Percentiles rank a stretch among this genome's conserved stretches.
phyloP scores from a whole-genome alignment of 2,113 vertebrate species.

The Hemiscyllium ocellatum region DNA sequence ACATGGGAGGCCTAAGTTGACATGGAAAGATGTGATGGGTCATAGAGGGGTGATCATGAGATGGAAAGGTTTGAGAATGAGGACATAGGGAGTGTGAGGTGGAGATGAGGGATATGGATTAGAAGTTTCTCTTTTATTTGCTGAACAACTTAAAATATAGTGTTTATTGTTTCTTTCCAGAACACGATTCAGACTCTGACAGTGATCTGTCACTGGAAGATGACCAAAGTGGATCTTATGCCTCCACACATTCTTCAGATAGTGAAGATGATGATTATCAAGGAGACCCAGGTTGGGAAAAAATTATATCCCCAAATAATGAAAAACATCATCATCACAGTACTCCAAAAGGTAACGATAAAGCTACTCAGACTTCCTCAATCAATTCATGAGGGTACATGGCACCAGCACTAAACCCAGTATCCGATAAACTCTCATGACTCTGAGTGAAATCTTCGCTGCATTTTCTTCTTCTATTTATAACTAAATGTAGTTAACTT shows the following conservation, averaged over 20 bases:
- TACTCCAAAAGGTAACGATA: conserved; percentile 54
- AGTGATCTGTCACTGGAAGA: conserved; percentile 86
- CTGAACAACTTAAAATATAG: background rate
- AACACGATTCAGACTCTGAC: conserved; percentile 78
- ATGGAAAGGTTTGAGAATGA: too few species aligned
- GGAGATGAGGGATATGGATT: too few species aligned
- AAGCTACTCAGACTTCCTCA: background rate
- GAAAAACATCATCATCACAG: conserved; percentile 53
- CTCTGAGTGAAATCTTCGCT: background rate
- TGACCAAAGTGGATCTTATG: conserved; percentile 79
- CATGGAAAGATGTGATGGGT: too few species aligned
- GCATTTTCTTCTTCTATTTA: background rate
- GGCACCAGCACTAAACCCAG: background rate
- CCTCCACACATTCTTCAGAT: conserved; percentile 83
- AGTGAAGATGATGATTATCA: conserved; percentile 76
- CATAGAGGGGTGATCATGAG: too few species aligned
- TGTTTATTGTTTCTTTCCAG: conserved; percentile 47
- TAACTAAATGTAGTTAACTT: background rate
- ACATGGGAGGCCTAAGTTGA: too few species aligned
- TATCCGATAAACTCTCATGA: background rate
- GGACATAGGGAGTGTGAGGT: too few species aligned
- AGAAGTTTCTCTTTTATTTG: too few species aligned
- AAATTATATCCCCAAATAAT: conserved; percentile 55
- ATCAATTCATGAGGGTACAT: background rate
- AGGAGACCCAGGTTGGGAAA: conserved; percentile 72